Conservation (phyloP, 2,888 invertebrate species). For the Xestoiulus laeticollis region DNA sequence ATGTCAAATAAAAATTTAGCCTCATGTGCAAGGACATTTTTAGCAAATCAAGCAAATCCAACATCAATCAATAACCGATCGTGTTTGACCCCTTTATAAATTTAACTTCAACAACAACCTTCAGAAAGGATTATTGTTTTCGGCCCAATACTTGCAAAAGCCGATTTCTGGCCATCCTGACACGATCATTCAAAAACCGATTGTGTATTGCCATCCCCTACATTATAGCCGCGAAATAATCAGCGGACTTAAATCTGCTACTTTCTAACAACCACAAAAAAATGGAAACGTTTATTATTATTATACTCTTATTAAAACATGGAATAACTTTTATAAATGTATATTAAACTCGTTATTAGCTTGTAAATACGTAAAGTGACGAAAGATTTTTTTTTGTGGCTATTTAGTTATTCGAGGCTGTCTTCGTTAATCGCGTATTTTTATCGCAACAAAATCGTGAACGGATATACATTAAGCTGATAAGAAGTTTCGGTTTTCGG, state of each 20-base stretch:
- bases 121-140: neutral
- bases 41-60: no score
- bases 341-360: neutral
- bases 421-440: no score
- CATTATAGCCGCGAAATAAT: no score
- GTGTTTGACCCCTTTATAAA: no score
- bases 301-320: neutral
- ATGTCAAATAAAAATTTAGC: no score
- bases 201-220: no score
- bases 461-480: no score
- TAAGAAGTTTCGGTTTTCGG: no score
- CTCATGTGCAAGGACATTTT: no score
- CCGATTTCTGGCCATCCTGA: neutral
- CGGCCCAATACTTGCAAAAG: neutral
- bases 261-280: neutral
- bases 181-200: neutral
- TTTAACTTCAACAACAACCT: neutral
- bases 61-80: no score
- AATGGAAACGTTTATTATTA: neutral
- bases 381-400: neutral
- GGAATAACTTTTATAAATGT: neutral
- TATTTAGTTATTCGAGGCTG: neutral
- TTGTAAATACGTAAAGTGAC: neutral
- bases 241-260: neutral
- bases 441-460: neutral